Conservation (phyloP, 2,797 vertebrate genomes). For the Malurus leucopterus region DNA sequence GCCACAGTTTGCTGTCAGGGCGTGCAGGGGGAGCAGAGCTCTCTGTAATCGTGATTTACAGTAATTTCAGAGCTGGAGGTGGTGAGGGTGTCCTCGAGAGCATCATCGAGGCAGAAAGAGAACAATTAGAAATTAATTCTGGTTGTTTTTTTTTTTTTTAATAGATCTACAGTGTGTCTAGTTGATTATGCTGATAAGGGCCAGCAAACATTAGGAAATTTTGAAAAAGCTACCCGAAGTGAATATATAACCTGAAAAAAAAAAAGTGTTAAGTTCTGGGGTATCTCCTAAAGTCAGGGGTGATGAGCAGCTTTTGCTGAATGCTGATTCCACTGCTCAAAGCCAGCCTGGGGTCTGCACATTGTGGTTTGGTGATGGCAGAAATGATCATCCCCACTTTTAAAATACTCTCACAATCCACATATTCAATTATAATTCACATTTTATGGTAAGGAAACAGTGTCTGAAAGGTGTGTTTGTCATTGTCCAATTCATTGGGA, state of each 20-base stretch:
- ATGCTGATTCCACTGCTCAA: neutral
- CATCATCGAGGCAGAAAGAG: neutral
- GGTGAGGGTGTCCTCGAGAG: neutral
- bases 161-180: neutral
- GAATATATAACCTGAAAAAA: neutral
- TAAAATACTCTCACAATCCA: neutral
- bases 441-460: neutral
- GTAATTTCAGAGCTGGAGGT: neutral
- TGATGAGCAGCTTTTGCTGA: neutral
- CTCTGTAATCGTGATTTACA: neutral
- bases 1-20: rapidly evolving
- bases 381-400: neutral
- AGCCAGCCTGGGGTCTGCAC: neutral
- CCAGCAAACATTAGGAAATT: neutral
- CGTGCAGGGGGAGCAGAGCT: neutral
- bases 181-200: neutral
- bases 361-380: neutral
- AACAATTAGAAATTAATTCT: neutral
- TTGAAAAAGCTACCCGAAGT: neutral
- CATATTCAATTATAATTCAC: neutral
- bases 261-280: neutral
- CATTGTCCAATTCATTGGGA: neutral
- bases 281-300: neutral
- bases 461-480: neutral
- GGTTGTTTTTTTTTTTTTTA: neutral